Evolutionary conservation across 2,797 vertebrate genomes (phyloP).

Genomic region (Helicolenus hilgendorfi): DNA sequence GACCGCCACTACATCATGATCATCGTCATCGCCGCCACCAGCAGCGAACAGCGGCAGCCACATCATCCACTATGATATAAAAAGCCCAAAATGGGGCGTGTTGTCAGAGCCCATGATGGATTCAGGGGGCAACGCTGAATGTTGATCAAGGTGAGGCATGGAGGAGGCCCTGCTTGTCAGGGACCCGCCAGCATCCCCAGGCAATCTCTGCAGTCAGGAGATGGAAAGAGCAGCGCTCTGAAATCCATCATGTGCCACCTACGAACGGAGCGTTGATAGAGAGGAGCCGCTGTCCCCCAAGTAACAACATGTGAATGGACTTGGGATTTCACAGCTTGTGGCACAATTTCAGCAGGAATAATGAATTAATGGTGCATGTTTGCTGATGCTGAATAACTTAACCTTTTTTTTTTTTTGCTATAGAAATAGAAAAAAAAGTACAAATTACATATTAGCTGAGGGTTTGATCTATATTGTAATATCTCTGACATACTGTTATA

Average conservation of each 20-base stretch:
- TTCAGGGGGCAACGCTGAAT: conserved; percentile 85
- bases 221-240: conserved; percentile 82
- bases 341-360: conserved; percentile 64
- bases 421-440: not conserved
- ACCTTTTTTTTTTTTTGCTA: not conserved
- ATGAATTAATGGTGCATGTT: conserved; percentile 57
- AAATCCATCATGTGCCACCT: conserved; percentile 86
- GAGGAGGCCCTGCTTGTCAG: conserved; percentile 85
- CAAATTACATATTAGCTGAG: not conserved
- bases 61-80: conserved; percentile 77
- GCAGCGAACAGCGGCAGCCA: conserved; percentile 43
- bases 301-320: conserved; percentile 69
- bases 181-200: conserved; percentile 86
- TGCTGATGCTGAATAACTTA: conserved; percentile 26
- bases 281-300: conserved; percentile 71
- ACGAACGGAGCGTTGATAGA: conserved; percentile 74
- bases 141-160: conserved; percentile 89
- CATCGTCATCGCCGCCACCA: conserved; percentile 43
- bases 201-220: conserved; percentile 86
- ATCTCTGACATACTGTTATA: not conserved
- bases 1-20: conserved; percentile 70
- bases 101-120: conserved; percentile 84
- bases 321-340: conserved; percentile 49
- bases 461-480: not conserved
- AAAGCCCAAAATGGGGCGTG: conserved; percentile 77